Conservation (phyloP, 2,113 vertebrate species). For the Mesitornis unicolor region DNA sequence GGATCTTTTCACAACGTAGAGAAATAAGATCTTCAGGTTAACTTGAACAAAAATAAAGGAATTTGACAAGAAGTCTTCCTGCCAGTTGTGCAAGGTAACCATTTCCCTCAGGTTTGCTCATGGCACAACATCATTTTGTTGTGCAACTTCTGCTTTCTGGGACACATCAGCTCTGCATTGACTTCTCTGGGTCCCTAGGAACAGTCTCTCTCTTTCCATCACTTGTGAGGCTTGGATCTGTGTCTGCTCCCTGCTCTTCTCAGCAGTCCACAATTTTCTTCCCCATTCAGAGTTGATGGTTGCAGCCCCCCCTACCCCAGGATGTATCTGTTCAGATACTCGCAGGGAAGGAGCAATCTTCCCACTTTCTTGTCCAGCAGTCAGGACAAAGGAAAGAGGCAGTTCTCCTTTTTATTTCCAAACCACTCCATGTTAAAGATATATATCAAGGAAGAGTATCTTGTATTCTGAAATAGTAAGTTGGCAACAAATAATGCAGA, state of each 20-base stretch:
- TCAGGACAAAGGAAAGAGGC: neutral
- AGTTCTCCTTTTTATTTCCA: neutral
- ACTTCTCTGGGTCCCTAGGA: neutral
- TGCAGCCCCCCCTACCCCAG: neutral
- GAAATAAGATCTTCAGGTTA: neutral
- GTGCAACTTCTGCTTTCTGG: neutral
- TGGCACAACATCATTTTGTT: neutral
- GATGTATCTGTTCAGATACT: neutral
- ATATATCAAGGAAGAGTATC: neutral
- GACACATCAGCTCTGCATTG: neutral
- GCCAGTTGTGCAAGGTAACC: fast-evolving
- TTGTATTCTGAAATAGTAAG: neutral
- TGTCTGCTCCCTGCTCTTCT: neutral
- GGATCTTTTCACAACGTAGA: neutral
- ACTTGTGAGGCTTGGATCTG: neutral
- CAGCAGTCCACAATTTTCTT: neutral
- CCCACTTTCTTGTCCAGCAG: neutral
- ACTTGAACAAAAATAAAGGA: neutral
- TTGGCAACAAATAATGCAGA: neutral
- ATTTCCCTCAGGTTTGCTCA: neutral
- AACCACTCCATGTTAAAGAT: neutral
- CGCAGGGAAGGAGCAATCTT: neutral
- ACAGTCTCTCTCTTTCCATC: neutral
- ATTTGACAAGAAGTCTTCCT: neutral
- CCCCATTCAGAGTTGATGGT: neutral